Evolutionary conservation across 2,797 vertebrate species (phyloP).

Genomic region (Austrolebias charrua): DNA sequence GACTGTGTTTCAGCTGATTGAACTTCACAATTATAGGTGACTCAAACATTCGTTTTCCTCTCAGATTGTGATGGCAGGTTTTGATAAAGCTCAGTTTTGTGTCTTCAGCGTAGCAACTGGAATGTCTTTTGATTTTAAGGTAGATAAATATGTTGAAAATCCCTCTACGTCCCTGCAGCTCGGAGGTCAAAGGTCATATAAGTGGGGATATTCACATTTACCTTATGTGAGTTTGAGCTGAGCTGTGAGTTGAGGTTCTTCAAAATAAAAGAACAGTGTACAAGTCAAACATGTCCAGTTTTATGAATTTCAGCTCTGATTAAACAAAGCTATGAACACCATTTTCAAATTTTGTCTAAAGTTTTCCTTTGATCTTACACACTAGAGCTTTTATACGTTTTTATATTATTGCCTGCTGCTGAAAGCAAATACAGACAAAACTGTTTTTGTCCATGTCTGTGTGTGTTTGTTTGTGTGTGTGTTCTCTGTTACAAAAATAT

Average conservation of each 20-base stretch:
- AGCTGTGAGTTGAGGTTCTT: slow-evolving; percentile 24
- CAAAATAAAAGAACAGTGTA: background rate
- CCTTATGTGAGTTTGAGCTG: slow-evolving; percentile 35
- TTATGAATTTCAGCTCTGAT: no score
- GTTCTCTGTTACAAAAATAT: no score
- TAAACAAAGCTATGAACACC: no score
- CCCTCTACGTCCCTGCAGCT: slow-evolving; percentile 30
- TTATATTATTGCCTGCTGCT: no score
- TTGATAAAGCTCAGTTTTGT: background rate
- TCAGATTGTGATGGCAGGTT: slow-evolving; percentile 37
- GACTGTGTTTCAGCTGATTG: slow-evolving; percentile 25
- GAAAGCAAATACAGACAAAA: no score
- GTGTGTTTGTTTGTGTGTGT: no score
- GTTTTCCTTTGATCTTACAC: no score
- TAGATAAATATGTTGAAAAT: slow-evolving; percentile 1
- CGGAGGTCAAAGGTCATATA: slow-evolving; percentile 17
- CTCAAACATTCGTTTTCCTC: background rate
- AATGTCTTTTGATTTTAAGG: background rate
- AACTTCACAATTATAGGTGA: slow-evolving; percentile 18
- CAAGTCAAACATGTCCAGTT: no score
- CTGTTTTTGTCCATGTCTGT: no score
- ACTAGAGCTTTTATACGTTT: no score
- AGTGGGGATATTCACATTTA: background rate
- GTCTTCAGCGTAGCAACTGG: no score
- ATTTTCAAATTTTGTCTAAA: no score